Evolutionary conservation across 2,113 vertebrate genomes (phyloP).

Genomic region (Octodon degus): DNA sequence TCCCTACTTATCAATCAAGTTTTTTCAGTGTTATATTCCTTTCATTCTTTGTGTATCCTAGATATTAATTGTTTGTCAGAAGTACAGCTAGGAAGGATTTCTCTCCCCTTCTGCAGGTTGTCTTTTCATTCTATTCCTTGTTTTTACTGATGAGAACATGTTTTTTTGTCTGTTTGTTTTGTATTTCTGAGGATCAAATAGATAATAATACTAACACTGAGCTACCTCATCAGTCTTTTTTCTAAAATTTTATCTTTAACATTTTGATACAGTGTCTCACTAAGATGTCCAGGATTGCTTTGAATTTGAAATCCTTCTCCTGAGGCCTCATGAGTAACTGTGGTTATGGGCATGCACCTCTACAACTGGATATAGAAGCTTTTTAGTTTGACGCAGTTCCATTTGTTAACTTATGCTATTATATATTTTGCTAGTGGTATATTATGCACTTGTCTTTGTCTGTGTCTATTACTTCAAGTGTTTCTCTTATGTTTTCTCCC

Average conservation of each 20-base stretch:
- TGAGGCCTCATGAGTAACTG: no score
- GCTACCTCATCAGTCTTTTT: background rate
- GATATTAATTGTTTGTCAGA: background rate
- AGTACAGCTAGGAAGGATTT: background rate
- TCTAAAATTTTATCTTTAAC: background rate
- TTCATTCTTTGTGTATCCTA: background rate
- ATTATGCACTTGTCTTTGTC: no score
- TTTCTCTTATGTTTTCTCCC: no score
- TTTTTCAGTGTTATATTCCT: background rate
- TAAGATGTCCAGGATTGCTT: no score
- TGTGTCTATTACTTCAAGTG: no score
- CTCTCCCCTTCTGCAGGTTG: background rate
- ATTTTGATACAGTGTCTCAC: no score
- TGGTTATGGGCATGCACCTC: no score
- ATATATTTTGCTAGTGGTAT: no score
- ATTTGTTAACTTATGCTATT: no score
- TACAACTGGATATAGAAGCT: no score
- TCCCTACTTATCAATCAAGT: background rate
- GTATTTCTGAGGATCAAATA: background rate
- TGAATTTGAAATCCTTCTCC: no score
- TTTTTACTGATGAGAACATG: background rate
- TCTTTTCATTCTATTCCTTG: background rate
- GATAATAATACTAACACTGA: background rate
- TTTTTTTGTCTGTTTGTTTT: background rate
- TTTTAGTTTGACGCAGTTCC: no score